Conservation (phyloP, 2,113 vertebrate genomes). For the Pelobates fuscus region DNA sequence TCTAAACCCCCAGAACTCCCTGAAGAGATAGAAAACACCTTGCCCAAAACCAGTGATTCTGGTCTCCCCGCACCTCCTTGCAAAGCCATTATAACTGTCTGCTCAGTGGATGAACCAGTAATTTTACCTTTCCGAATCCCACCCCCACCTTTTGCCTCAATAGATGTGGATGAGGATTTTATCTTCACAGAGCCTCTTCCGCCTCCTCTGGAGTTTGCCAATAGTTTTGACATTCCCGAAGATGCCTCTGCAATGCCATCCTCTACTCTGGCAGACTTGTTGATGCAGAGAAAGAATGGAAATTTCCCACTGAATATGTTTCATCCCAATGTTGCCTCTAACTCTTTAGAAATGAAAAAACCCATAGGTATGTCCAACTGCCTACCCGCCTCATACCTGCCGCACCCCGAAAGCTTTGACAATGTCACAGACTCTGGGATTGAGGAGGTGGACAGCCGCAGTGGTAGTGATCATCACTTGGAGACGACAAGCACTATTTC, state of each 20-base stretch:
- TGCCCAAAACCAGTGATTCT: slow-evolving; percentile 58
- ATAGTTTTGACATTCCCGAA: slow-evolving; percentile 94
- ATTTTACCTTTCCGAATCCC: slow-evolving; percentile 91
- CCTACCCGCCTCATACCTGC: slow-evolving; percentile 79
- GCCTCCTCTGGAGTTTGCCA: slow-evolving; percentile 94
- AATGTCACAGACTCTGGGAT: slow-evolving; percentile 88
- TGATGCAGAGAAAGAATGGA: slow-evolving; percentile 77
- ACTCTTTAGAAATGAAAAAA: slow-evolving; percentile 73
- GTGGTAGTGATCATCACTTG: slow-evolving; percentile 89
- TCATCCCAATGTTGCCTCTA: slow-evolving; percentile 64
- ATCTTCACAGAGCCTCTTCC: slow-evolving; percentile 91
- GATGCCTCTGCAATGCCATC: slow-evolving; percentile 72
- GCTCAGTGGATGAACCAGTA: slow-evolving; percentile 86
- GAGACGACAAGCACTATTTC: slow-evolving; percentile 98
- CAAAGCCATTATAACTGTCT: slow-evolving; percentile 79
- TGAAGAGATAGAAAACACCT: slow-evolving; percentile 66
- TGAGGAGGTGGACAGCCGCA: slow-evolving; percentile 91
- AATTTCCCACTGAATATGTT: slow-evolving; percentile 63
- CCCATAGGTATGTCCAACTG: slow-evolving; percentile 77
- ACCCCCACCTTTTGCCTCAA: slow-evolving; percentile 86
- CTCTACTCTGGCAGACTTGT: slow-evolving; percentile 70
- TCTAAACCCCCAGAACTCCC: slow-evolving; percentile 71
- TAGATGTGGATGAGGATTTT: slow-evolving; percentile 95
- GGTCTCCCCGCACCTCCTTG: slow-evolving; percentile 65
- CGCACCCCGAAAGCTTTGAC: slow-evolving; percentile 83